Percentiles rank a stretch among this genome's conserved stretches.
Evolutionary conservation across 2,113 vertebrate species (phyloP).

Genomic region (Myrmophylax atrothorax): DNA sequence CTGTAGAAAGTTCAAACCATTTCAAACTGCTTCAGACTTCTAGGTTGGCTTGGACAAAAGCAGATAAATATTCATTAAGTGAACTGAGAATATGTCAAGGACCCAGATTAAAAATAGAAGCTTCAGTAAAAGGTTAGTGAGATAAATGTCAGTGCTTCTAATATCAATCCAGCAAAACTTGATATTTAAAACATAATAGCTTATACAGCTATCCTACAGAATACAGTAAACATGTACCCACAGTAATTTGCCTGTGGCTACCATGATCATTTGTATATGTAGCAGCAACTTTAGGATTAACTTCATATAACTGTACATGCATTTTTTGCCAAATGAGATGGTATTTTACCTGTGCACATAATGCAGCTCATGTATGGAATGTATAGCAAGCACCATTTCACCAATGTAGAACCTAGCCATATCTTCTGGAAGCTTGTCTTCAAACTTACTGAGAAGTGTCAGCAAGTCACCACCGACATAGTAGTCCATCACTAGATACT

Average conservation of each 20-base stretch:
- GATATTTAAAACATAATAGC: neutral
- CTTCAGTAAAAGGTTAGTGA: slow-evolving; percentile 7
- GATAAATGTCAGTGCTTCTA: neutral
- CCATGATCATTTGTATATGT: neutral
- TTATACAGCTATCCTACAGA: neutral
- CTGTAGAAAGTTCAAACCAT: neutral
- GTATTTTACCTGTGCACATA: slow-evolving; percentile 90
- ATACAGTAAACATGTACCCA: neutral
- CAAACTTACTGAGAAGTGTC: slow-evolving; percentile 97
- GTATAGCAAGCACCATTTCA: slow-evolving; percentile 96
- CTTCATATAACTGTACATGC: neutral
- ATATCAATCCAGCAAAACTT: neutral
- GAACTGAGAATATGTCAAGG: neutral
- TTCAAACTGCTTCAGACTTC: neutral
- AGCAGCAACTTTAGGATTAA: neutral
- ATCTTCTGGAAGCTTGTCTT: slow-evolving; percentile 95
- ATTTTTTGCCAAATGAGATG: neutral
- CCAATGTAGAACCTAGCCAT: slow-evolving; percentile 96
- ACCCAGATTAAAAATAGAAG: neutral
- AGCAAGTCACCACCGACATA: slow-evolving; percentile 96
- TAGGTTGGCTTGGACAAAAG: neutral
- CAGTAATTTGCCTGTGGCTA: neutral
- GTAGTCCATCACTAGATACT: slow-evolving; percentile 99
- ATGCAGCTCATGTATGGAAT: slow-evolving; percentile 95
- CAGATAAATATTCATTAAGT: neutral